Evolutionary conservation across 2,113 vertebrate species (phyloP).

Genomic region (Thunnus maccoyii): DNA sequence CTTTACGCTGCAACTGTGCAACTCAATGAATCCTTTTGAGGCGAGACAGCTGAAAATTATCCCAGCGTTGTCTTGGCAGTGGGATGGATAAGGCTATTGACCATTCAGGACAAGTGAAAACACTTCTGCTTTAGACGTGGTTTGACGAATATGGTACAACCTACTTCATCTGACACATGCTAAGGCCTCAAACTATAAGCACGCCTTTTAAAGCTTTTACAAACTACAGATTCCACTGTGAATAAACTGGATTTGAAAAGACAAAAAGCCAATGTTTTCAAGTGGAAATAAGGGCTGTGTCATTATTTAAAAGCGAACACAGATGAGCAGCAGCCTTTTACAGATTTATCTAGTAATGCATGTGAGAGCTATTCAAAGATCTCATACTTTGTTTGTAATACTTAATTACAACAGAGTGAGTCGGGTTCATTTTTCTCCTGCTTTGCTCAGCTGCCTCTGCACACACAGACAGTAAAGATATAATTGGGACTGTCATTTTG

Average conservation of each 20-base stretch:
- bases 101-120: no score
- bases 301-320: slow-evolving; percentile 14
- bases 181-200: background rate
- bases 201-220: background rate
- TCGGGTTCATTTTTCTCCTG: slow-evolving; percentile 1
- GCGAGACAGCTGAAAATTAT: no score
- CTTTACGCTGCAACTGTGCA: no score
- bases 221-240: background rate
- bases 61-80: no score
- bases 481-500: slow-evolving; percentile 51
- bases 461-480: slow-evolving; percentile 27
- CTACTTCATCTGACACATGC: background rate
- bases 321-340: slow-evolving; percentile 29
- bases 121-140: no score
- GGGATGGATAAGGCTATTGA: no score
- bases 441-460: slow-evolving; percentile 40
- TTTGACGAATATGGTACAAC: no score
- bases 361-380: slow-evolving; percentile 21
- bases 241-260: background rate
- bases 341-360: slow-evolving; percentile 10
- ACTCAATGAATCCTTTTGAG: no score
- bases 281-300: slow-evolving; percentile 27
- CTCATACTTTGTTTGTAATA: slow-evolving; percentile 31
- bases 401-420: slow-evolving; percentile 15
- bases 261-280: background rate